These are phyloP conservation scores for Melanotaenia nigrans DNA, from an alignment of 2,797 vertebrate species.

Conservation along the genomic window DNA sequence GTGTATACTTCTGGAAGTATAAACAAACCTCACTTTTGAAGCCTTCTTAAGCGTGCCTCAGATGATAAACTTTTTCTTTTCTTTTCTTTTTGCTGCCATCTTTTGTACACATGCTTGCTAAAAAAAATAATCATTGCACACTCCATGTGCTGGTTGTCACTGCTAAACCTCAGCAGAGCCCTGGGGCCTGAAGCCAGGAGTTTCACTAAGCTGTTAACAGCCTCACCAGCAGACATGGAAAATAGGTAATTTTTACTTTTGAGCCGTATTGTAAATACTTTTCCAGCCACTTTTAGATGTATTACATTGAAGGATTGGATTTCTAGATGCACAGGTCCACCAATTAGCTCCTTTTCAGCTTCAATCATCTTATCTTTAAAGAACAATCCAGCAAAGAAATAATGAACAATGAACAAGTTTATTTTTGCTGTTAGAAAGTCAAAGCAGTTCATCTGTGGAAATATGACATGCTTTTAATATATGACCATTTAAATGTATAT, in stretches of 20 bases:
- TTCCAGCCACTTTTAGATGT: conserved; percentile 35
- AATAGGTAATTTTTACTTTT: conserved; percentile 45
- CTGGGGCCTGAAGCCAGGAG: conserved; percentile 65
- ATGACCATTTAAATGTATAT: background rate
- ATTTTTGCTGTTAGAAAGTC: conserved; percentile 40
- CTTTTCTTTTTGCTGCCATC: conserved; percentile 5
- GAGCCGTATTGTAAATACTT: conserved; percentile 45
- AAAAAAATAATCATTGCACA: conserved; percentile 63
- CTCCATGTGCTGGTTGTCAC: conserved; percentile 60
- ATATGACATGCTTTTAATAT: background rate
- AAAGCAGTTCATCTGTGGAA: conserved; percentile 29
- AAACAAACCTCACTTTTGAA: conserved; percentile 30
- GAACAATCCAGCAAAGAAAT: conserved; percentile 30
- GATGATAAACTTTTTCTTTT: conserved; percentile 59
- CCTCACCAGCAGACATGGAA: conserved; percentile 46
- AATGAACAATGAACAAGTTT: conserved; percentile 42
- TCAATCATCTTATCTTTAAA: conserved; percentile 43
- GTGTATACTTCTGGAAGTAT: conserved; percentile 4
- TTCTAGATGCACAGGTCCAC: background rate
- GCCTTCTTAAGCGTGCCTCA: conserved; percentile 48
- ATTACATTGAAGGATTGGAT: conserved; percentile 5
- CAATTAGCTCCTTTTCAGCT: conserved; percentile 43
- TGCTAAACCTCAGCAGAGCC: conserved; percentile 68
- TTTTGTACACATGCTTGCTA: conserved; percentile 53
- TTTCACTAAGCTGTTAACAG: conserved; percentile 68